phyloP scores from a whole-genome alignment of 1,140 invertebrate genomes.

The Cotesia chilonis region DNA sequence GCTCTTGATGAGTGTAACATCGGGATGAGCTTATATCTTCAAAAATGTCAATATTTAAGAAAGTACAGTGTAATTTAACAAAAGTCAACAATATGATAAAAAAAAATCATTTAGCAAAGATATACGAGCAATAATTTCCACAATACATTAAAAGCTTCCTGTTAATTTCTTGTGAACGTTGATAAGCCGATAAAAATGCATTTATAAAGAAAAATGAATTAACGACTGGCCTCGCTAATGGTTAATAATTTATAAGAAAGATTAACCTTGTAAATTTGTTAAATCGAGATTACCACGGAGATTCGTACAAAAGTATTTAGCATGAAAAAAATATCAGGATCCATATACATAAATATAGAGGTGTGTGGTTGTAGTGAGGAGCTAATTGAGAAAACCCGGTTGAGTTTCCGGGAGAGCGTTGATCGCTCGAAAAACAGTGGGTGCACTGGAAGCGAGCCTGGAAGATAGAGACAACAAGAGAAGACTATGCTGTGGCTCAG shows the following conservation, averaged over 20 bases:
- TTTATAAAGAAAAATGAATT: no score
- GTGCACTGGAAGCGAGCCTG: neutral
- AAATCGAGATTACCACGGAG: neutral
- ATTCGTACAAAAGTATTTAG: neutral
- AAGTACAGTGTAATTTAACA: no score
- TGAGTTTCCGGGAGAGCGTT: constrained; percentile 12
- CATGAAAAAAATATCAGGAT: neutral
- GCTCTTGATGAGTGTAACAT: no score
- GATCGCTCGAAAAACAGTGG: neutral
- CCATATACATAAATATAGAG: neutral
- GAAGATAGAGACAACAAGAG: neutral
- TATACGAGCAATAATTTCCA: no score
- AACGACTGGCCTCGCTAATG: no score
- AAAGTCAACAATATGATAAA: no score
- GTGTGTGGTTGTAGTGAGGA: constrained; percentile 15
- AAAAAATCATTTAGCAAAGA: no score
- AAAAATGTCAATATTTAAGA: no score
- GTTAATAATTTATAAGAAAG: neutral
- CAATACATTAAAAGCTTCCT: no score
- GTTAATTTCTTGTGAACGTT: no score
- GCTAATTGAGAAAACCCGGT: constrained; percentile 46
- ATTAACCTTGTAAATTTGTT: constrained; percentile 7
- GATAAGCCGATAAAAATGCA: no score
- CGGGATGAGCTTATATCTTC: no score
- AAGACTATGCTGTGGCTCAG: neutral